phyloP scores from a whole-genome alignment of 2,113 vertebrate species.

The Tylochromis polylepis region DNA sequence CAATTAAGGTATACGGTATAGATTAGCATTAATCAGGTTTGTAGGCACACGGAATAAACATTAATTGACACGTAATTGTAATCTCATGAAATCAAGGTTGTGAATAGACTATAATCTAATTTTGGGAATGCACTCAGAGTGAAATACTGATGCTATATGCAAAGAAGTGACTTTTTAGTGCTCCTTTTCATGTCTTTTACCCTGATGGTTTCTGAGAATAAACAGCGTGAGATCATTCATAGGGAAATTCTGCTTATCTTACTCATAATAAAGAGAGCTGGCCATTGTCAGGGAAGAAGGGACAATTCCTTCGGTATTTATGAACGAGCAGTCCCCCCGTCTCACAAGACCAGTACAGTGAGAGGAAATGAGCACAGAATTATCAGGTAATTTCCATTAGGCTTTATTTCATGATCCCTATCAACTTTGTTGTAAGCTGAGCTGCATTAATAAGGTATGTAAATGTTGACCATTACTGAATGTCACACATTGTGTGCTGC shows the following conservation, averaged over 20 bases:
- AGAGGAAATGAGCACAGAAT: slow-evolving; percentile 40
- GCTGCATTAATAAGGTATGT: slow-evolving; percentile 57
- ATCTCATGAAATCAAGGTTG: slow-evolving; percentile 31
- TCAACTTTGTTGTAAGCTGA: slow-evolving; percentile 18
- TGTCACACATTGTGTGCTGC: slow-evolving; percentile 46
- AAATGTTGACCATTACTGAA: slow-evolving; percentile 71
- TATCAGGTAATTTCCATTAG: slow-evolving; percentile 38
- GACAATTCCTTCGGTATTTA: slow-evolving; percentile 34
- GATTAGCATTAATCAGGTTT: slow-evolving; percentile 34
- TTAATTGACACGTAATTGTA: slow-evolving; percentile 49
- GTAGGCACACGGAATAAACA: slow-evolving; percentile 27
- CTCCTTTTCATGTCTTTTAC: slow-evolving; percentile 24
- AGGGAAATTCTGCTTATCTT: slow-evolving; percentile 62
- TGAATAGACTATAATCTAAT: slow-evolving; percentile 30
- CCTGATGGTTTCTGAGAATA: slow-evolving; percentile 35
- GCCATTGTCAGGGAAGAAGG: slow-evolving; percentile 48
- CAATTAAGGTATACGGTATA: slow-evolving; percentile 27
- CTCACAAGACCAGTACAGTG: slow-evolving; percentile 9
- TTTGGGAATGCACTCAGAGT: slow-evolving; percentile 30
- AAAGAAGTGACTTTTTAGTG: slow-evolving; percentile 25
- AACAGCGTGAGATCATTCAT: slow-evolving; percentile 59
- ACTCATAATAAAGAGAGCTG: slow-evolving; percentile 13
- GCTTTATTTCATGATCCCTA: slow-evolving; percentile 32
- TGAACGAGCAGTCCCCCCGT: slow-evolving; percentile 7
- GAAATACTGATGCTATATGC: slow-evolving; percentile 27